Evolutionary conservation across 2,797 vertebrate species (phyloP).

Genomic region (Chloroceryle inda): DNA sequence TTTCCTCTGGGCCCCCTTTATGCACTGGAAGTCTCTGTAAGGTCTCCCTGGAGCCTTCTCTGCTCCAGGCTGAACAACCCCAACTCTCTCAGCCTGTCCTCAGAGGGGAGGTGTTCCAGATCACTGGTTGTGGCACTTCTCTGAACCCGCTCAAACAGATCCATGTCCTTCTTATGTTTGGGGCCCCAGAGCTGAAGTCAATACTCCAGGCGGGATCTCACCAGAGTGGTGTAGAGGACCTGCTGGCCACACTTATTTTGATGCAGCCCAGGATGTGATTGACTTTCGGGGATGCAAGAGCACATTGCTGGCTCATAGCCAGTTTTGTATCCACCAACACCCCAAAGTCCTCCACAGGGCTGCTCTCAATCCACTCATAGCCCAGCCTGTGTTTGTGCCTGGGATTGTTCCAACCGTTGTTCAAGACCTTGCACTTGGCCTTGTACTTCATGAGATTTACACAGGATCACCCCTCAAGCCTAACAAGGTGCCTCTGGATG

Average conservation of each 20-base stretch:
- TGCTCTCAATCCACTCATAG: neutral
- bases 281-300: too few relatives aligned
- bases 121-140: neutral
- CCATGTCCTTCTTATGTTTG: neutral
- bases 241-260: neutral
- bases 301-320: neutral
- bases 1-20: neutral
- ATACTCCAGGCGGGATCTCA: neutral
- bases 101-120: neutral
- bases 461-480: neutral
- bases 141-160: neutral
- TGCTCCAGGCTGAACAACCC: neutral
- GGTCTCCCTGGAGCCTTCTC: neutral
- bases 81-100: neutral
- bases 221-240: neutral
- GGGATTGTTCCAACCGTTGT: too few relatives aligned
- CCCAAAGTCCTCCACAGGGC: too few relatives aligned
- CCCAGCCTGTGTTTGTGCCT: too few relatives aligned
- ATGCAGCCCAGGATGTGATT: too few relatives aligned
- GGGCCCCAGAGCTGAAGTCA: neutral
- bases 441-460: neutral
- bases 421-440: too few relatives aligned
- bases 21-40: neutral
- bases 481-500: neutral
- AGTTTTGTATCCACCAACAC: neutral